Conservation (phyloP, 2,113 vertebrate species). For the Anas platyrhynchos region DNA sequence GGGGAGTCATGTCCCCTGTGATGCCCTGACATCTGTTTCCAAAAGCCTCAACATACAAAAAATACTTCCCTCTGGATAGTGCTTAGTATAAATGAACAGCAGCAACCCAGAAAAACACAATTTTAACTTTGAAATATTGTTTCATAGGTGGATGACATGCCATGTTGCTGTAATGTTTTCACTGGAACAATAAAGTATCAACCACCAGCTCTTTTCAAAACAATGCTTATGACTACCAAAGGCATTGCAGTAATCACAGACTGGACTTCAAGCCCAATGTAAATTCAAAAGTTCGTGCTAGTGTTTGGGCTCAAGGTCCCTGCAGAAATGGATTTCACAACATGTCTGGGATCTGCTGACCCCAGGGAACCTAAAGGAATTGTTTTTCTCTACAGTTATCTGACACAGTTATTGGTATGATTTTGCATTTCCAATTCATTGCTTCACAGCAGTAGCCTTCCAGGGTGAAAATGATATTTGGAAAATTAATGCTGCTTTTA, state of each 20-base stretch:
- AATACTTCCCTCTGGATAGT: neutral
- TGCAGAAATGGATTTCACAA: neutral
- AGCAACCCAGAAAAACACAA: fast-evolving
- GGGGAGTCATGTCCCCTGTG: neutral
- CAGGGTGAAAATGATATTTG: neutral
- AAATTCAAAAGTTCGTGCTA: neutral
- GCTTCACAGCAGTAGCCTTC: neutral
- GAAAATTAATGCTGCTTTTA: neutral
- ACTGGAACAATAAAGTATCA: neutral
- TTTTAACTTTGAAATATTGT: neutral
- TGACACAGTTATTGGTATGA: fast-evolving
- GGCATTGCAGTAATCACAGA: neutral
- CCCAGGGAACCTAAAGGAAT: neutral
- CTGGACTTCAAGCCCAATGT: neutral
- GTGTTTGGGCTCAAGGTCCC: neutral
- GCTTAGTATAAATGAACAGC: neutral
- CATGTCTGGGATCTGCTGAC: neutral
- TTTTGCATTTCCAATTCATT: neutral
- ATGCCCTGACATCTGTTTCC: fast-evolving
- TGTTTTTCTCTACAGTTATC: neutral
- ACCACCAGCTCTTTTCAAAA: neutral
- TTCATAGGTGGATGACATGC: fast-evolving
- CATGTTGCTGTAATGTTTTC: neutral
- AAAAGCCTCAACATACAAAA: neutral
- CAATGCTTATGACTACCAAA: neutral